A percentile compares a stretch with the other conserved stretches of the same genome.
phyloP scores from a whole-genome alignment of 1,140 invertebrate genomes.

The Platorchestia sp. region DNA sequence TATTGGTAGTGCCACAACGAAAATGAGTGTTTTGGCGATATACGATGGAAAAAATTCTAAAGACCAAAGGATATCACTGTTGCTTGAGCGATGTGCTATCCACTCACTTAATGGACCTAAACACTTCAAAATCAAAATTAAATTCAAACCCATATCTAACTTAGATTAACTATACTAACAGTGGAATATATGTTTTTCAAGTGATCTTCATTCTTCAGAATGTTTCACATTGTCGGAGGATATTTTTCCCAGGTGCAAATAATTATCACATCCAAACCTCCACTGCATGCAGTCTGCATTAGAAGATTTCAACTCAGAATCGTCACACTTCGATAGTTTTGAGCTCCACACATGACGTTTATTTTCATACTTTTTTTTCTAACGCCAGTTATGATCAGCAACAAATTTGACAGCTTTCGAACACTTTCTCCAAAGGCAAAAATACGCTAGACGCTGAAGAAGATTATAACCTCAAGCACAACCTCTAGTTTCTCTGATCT shows the following conservation, averaged over 20 bases:
- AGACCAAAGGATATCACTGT: neutral
- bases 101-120: neutral
- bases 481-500: neutral
- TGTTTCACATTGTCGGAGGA: no score
- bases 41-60: neutral
- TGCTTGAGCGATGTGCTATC: no score
- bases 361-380: no score
- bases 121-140: neutral
- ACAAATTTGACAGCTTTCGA: neutral
- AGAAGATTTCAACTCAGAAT: no score
- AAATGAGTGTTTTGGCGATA: neutral
- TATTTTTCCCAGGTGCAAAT: neutral
- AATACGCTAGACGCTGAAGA: neutral
- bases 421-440: neutral
- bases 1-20: neutral
- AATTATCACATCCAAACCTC: neutral
- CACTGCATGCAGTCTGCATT: neutral
- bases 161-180: neutral
- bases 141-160: neutral
- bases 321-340: no score
- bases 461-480: neutral
- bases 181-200: neutral
- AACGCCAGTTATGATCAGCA: neutral
- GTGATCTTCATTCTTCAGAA: no score
- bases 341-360: no score